Percentiles rank a stretch among this genome's conserved stretches.
Conservation (phyloP, 53 echinoderm and acorn worm genomes). For the Astropecten irregularis region DNA sequence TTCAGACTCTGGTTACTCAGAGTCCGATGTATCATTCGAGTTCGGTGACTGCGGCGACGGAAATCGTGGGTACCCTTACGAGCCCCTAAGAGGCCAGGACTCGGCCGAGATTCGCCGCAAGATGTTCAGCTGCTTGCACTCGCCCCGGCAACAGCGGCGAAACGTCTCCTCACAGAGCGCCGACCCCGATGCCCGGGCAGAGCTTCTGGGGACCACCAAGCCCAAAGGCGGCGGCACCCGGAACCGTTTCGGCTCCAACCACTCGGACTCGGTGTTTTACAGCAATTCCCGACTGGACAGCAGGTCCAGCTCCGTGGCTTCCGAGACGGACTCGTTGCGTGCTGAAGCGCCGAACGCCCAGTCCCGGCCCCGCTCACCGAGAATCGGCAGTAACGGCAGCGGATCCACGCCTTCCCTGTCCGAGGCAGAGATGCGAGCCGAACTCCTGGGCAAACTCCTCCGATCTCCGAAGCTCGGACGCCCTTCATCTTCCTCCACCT, state of each 20-base stretch:
- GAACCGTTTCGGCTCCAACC: conserved; percentile 70
- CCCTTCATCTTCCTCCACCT: conserved; percentile 48
- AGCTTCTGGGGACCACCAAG: conserved; percentile 61
- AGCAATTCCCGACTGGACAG: conserved; percentile 40
- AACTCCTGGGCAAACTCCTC: conserved; percentile 82
- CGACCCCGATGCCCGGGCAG: conserved; percentile 77
- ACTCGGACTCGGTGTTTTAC: conserved; percentile 86
- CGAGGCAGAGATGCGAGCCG: conserved; percentile 89
- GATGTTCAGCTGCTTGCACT: conserved; percentile 85
- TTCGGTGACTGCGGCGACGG: conserved; percentile 79
- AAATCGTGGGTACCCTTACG: conserved; percentile 29
- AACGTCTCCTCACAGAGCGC: conserved; percentile 49
- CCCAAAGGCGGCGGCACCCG: neutral
- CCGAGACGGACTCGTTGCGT: conserved; percentile 28
- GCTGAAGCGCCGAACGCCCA: conserved; percentile 52
- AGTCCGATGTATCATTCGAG: conserved; percentile 92
- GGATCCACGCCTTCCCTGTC: conserved; percentile 63
- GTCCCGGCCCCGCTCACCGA: conserved; percentile 58
- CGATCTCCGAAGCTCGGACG: conserved; percentile 65
- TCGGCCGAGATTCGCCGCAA: conserved; percentile 80
- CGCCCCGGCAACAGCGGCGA: conserved; percentile 68
- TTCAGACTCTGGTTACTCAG: conserved; percentile 92
- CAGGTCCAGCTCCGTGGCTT: conserved; percentile 33
- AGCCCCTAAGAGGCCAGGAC: conserved; percentile 45
- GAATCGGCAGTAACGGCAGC: conserved; percentile 42